Evolutionary conservation across 2,113 vertebrate species (phyloP).

Genomic region (Neodon shergylaensis): DNA sequence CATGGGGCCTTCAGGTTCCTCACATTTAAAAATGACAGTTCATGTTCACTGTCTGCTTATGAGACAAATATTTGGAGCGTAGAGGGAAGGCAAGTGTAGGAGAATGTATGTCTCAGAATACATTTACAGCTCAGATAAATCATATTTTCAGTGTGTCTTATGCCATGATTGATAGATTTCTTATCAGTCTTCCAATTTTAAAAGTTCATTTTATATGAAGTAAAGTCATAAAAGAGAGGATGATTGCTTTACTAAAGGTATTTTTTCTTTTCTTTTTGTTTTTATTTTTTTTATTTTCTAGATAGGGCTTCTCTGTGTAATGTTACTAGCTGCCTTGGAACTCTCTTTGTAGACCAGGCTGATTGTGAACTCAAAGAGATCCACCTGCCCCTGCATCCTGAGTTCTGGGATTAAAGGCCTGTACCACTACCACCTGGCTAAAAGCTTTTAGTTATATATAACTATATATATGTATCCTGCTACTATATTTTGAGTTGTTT

Average conservation of each 20-base stretch:
- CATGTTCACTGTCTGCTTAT: slow-evolving; percentile 23
- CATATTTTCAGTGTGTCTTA: neutral
- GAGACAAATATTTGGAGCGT: slow-evolving; percentile 7
- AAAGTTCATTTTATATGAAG: neutral
- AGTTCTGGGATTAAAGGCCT: too few species aligned
- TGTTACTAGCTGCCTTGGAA: too few species aligned
- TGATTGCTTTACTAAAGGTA: neutral
- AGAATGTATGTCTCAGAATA: neutral
- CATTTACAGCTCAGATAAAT: neutral
- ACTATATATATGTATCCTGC: neutral
- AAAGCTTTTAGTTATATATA: neutral
- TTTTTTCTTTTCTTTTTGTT: too few species aligned
- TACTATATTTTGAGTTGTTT: neutral
- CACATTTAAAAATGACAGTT: slow-evolving; percentile 60
- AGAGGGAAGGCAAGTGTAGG: neutral
- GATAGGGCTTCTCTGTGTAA: too few species aligned
- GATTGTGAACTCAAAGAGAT: too few species aligned
- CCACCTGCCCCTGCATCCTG: too few species aligned
- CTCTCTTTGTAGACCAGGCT: too few species aligned
- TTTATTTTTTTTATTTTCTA: too few species aligned
- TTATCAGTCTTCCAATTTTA: neutral
- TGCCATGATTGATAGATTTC: neutral
- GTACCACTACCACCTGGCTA: too few species aligned
- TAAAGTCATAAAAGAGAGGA: neutral
- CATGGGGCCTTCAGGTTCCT: slow-evolving; percentile 45